phyloP scores from a whole-genome alignment of 1,140 invertebrate genomes.

The Drosophila pruinosa region DNA sequence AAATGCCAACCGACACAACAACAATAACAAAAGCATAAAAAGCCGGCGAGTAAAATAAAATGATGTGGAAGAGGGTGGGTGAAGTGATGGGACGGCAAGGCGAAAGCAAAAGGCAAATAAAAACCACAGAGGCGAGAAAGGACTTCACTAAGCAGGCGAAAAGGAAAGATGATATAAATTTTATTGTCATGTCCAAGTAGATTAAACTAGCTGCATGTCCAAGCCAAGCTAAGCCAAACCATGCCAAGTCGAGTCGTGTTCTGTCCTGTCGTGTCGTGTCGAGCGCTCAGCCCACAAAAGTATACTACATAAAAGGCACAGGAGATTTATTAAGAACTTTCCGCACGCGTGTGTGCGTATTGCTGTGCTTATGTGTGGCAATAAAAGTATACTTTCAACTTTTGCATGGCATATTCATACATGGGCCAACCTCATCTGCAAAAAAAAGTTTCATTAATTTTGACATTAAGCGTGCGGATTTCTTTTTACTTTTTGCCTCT shows the following conservation, averaged over 20 bases:
- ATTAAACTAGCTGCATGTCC: slow-evolving; percentile 77
- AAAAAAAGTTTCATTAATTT: slow-evolving; percentile 56
- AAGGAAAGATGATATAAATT: slow-evolving; percentile 78
- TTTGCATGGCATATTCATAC: slow-evolving; percentile 35
- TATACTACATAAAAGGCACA: slow-evolving; percentile 60
- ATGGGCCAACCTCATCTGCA: slow-evolving; percentile 1
- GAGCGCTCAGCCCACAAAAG: slow-evolving; percentile 54
- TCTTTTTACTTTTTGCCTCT: neutral
- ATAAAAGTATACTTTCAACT: slow-evolving; percentile 56
- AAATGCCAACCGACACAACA: slow-evolving; percentile 56
- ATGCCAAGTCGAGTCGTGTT: slow-evolving; percentile 4
- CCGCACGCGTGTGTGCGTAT: slow-evolving; percentile 9
- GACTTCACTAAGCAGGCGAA: slow-evolving; percentile 72
- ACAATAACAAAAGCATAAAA: slow-evolving; percentile 55
- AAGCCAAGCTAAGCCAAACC: slow-evolving; percentile 18
- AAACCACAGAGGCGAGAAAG: slow-evolving; percentile 73
- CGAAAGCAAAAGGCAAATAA: slow-evolving; percentile 65
- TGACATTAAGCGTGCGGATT: slow-evolving; percentile 36
- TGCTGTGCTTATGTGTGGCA: slow-evolving; percentile 14
- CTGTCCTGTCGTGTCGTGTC: slow-evolving; percentile 4
- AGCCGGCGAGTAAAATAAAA: slow-evolving; percentile 72
- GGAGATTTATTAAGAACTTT: slow-evolving; percentile 65
- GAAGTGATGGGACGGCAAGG: slow-evolving; percentile 11
- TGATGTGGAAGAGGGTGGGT: slow-evolving; percentile 29
- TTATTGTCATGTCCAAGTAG: slow-evolving; percentile 81